These are phyloP conservation scores for Orthosia gracilis DNA, from an alignment of 2,888 invertebrate species.

Conservation along the genomic window DNA sequence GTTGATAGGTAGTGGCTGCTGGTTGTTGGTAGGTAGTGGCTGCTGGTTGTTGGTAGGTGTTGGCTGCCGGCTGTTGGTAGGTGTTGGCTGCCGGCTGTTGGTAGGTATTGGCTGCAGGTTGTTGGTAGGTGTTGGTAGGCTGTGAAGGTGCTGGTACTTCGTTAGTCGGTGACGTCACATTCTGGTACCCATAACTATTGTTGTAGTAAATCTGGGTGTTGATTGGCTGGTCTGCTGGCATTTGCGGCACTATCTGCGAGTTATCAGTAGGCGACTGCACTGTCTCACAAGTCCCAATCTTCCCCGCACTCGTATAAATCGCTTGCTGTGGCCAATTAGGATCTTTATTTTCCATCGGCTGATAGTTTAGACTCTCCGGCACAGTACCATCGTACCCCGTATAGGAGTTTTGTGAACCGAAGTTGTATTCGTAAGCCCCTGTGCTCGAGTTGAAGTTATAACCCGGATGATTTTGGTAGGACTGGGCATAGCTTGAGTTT, in stretches of 20 bases:
- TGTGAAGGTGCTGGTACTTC: slow-evolving; percentile 73
- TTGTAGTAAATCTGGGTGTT: slow-evolving; percentile 85
- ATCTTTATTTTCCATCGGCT: slow-evolving; percentile 73
- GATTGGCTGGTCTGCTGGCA: slow-evolving; percentile 63
- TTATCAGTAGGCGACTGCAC: slow-evolving; percentile 87
- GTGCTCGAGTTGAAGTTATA: slow-evolving; percentile 91
- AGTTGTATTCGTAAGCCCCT: slow-evolving; percentile 92
- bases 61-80: slow-evolving; percentile 42
- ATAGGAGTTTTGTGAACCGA: slow-evolving; percentile 91
- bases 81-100: slow-evolving; percentile 44
- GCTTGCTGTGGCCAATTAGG: slow-evolving; percentile 78
- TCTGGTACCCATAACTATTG: slow-evolving; percentile 88
- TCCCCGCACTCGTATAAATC: slow-evolving; percentile 88
- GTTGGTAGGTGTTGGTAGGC: slow-evolving; percentile 78
- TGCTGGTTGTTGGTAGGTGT: slow-evolving; percentile 42
- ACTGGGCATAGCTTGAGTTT: slow-evolving; percentile 75
- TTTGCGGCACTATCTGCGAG: slow-evolving; percentile 69
- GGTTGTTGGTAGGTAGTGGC: slow-evolving; percentile 11
- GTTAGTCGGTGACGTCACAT: slow-evolving; percentile 69
- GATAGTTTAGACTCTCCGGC: slow-evolving; percentile 74
- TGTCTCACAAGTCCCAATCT: slow-evolving; percentile 85
- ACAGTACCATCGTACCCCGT: slow-evolving; percentile 68
- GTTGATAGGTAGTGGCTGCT: slow-evolving; percentile 56
- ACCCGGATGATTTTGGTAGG: slow-evolving; percentile 91
- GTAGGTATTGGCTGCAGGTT: slow-evolving; percentile 37